Base-by-base conservation (phyloP, 2,888 invertebrate species). In the Tiliacea citrago region DNA sequence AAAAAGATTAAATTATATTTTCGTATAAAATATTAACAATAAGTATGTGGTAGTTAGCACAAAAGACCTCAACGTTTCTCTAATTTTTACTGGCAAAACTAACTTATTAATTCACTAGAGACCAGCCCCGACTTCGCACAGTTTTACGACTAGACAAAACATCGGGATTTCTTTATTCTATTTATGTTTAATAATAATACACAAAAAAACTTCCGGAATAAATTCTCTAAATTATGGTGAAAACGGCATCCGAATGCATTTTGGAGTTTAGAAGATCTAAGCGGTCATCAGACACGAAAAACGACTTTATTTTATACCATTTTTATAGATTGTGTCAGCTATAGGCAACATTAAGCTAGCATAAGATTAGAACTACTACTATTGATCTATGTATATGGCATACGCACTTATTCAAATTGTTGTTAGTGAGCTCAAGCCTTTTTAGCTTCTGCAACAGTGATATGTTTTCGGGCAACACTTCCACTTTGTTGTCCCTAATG, bases 401-500 rank as follows among this genome's bases (percentile, higher is more conserved):
- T n/a, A 91, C 96, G 90, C 74, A 96, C 96, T 95, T 95, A 81
- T 96, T 95, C 61, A 98, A 95, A 86, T 97, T 97, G 92, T 99
- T 99, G 93, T 98, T 98, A 16, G 98, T 98, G 73, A 99, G 94
- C 95, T 99, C 99, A 66, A 99, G 97, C 84, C 98, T 97, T 88
- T 98, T 98, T 63, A 99, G 95, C 87, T 97, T 97, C 87, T 98
- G 97, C 72, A 99, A 93, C 79, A 98, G 94, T 21, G 97, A 97
- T 88, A 99, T 97, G 92, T 98, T 98, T 82, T 98, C 98, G 0
- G 99, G 99, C 77, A 99, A 92, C 77, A 96, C 92, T 88, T 97
- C 97, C 62, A 99, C 96, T 94, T 98, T 97, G 93, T 99, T 99
- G 91, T 98, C 98, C 73, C 98, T 97, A 74, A 99, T 95, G 92